Evolutionary conservation across 2,113 vertebrate genomes (phyloP).

Genomic region (Pandion haliaetus): DNA sequence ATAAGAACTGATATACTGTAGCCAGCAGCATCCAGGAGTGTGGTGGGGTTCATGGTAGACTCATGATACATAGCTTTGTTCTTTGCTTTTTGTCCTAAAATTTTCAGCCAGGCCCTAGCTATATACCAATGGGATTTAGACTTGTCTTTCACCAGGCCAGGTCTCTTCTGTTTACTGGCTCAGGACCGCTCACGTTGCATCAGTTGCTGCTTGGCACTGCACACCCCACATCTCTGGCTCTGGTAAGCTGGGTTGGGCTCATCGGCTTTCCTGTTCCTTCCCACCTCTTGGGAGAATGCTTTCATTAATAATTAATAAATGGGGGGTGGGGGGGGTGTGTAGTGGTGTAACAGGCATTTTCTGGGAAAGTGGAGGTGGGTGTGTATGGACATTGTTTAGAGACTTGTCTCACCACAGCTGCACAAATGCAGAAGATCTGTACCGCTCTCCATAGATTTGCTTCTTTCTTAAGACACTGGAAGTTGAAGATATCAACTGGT

Average conservation of each 20-base stretch:
- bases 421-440: background rate
- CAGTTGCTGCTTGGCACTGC: background rate
- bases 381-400: background rate
- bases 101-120: background rate
- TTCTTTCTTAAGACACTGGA: background rate
- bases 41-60: background rate
- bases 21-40: background rate
- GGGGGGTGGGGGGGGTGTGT: background rate
- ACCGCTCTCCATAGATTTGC: background rate
- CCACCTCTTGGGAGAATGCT: background rate
- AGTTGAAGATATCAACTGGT: background rate
- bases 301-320: background rate
- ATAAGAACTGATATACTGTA: background rate
- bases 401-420: background rate
- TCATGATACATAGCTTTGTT: background rate
- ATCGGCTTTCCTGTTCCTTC: background rate
- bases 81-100: background rate
- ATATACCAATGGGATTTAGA: background rate
- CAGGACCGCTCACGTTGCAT: background rate
- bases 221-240: background rate
- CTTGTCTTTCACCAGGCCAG: background rate
- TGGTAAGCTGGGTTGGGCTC: conserved; percentile 22
- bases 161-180: background rate
- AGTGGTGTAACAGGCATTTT: background rate
- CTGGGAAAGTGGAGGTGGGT: conserved; percentile 15